phyloP scores from a whole-genome alignment of 2,113 vertebrate species.

The Ivindomyrus marchei region DNA sequence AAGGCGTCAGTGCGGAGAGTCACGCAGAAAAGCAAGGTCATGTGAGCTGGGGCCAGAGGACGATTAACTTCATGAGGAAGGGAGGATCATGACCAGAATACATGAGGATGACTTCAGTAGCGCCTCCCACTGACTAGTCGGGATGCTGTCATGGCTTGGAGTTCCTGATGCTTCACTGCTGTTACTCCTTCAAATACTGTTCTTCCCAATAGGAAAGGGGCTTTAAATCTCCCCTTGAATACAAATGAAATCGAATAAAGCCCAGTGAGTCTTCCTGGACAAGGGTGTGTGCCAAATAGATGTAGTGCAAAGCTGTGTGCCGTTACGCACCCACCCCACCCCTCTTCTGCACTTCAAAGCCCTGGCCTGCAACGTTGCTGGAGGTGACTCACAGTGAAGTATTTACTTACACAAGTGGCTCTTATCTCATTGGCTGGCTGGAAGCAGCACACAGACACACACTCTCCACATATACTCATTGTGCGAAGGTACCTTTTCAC shows the following conservation, averaged over 20 bases:
- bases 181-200: not conserved
- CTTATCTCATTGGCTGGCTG: not conserved
- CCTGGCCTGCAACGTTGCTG: not conserved
- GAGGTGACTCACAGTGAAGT: not conserved
- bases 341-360: not conserved
- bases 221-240: not conserved
- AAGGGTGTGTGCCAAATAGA: not conserved
- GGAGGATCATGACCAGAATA: not conserved
- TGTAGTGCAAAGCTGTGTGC: not conserved
- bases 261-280: not conserved
- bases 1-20: not conserved
- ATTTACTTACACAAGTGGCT: not conserved
- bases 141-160: not conserved
- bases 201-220: not conserved
- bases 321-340: not conserved
- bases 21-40: not conserved
- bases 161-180: not conserved
- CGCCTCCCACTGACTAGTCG: not conserved
- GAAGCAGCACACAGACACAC: not conserved
- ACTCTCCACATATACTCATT: not conserved
- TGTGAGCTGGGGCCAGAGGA: not conserved
- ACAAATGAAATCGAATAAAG: not conserved
- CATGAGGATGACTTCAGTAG: not conserved
- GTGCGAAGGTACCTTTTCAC: not conserved
- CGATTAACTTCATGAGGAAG: not conserved